Percentiles rank a stretch among this genome's conserved stretches.
Conservation (phyloP, 2,797 vertebrate species). For the Girardinus metallicus region DNA sequence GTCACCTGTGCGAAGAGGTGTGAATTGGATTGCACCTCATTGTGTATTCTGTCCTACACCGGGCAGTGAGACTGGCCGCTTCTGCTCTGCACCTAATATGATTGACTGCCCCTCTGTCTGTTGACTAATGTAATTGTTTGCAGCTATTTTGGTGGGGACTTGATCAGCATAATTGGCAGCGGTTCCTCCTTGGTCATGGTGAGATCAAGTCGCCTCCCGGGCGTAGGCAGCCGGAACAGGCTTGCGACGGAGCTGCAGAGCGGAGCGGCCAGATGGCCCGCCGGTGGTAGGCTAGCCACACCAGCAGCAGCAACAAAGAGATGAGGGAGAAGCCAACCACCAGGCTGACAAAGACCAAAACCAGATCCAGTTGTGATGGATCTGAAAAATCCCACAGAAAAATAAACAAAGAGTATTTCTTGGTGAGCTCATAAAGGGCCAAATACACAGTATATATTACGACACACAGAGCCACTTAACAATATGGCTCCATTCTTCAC, state of each 20-base stretch:
- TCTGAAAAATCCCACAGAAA: constrained; percentile 37
- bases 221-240: constrained; percentile 56
- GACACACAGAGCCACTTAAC: constrained; percentile 3
- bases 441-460: background rate
- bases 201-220: constrained; percentile 63
- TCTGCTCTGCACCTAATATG: constrained; percentile 64
- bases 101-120: constrained; percentile 74
- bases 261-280: constrained; percentile 30
- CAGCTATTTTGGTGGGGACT: constrained; percentile 66
- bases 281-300: constrained; percentile 69
- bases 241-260: constrained; percentile 32
- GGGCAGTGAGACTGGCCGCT: constrained; percentile 40
- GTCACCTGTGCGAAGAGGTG: constrained; percentile 65
- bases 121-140: constrained; percentile 74
- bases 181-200: constrained; percentile 67
- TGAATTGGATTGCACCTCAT: constrained; percentile 73
- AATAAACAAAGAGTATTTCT: background rate
- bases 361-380: constrained; percentile 44
- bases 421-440: constrained; percentile 4
- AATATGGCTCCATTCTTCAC: constrained; percentile 18
- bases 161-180: constrained; percentile 63
- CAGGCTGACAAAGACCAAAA: constrained; percentile 57
- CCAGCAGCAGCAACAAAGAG: constrained; percentile 61
- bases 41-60: constrained; percentile 50
- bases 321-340: constrained; percentile 57